Evolutionary conservation across 2,888 invertebrate species (phyloP).

Genomic region (Drosophila sordidula): DNA sequence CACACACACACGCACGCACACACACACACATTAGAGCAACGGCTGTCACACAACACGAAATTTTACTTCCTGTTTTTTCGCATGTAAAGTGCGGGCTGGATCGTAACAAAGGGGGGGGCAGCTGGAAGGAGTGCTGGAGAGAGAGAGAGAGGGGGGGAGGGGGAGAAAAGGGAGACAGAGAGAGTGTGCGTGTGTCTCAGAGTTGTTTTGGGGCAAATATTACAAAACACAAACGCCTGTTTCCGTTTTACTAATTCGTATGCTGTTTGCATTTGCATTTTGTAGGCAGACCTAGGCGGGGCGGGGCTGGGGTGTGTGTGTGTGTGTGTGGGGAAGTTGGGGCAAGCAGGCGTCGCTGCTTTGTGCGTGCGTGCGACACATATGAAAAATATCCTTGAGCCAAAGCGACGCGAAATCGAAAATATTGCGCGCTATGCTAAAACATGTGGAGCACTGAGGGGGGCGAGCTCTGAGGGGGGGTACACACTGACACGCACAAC

Average conservation of each 20-base stretch:
- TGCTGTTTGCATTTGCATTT: slow-evolving; percentile 77
- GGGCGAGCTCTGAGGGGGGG: neutral
- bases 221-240: slow-evolving; percentile 80
- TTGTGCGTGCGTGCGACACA: slow-evolving; percentile 76
- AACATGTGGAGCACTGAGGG: slow-evolving; percentile 15
- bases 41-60: slow-evolving; percentile 57
- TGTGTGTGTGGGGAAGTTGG: neutral
- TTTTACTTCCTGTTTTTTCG: slow-evolving; percentile 59
- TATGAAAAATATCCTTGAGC: slow-evolving; percentile 77
- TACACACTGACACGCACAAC: slow-evolving; percentile 16
- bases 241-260: slow-evolving; percentile 82
- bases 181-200: slow-evolving; percentile 16
- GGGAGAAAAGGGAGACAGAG: neutral
- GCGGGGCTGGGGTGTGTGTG: neutral
- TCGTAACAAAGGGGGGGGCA: slow-evolving; percentile 1
- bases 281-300: slow-evolving; percentile 54
- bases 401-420: slow-evolving; percentile 71
- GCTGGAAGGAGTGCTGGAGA: neutral
- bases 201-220: slow-evolving; percentile 74
- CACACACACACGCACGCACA: slow-evolving; percentile 8
- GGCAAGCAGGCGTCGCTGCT: slow-evolving; percentile 31
- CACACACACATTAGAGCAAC: slow-evolving; percentile 22
- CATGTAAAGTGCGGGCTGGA: slow-evolving; percentile 31
- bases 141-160: neutral
- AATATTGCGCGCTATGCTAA: slow-evolving; percentile 65